Conservation (phyloP, 1,140 invertebrate genomes). For the Adoxophyes honmai region DNA sequence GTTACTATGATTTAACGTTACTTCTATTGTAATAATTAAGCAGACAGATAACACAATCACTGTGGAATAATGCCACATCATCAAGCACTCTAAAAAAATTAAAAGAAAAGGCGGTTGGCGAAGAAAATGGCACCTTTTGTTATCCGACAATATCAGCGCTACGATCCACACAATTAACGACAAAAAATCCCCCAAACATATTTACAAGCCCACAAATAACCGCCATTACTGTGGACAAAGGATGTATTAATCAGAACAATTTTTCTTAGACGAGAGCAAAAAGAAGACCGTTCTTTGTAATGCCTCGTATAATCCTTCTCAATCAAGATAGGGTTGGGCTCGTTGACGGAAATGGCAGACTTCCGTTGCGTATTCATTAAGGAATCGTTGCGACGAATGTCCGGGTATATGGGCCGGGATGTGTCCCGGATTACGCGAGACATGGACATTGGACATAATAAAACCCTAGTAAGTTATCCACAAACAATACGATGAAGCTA, state of each 20-base stretch:
- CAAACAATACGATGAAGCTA: too few species aligned
- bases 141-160: not conserved
- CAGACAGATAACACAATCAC: too few species aligned
- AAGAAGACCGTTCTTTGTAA: constrained; percentile 42
- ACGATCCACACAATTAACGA: not conserved
- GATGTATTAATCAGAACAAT: constrained; percentile 48
- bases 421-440: constrained; percentile 16
- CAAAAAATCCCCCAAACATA: constrained; percentile 7
- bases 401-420: constrained; percentile 45
- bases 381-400: constrained; percentile 41
- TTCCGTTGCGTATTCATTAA: constrained; percentile 39
- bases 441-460: too few species aligned
- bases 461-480: too few species aligned
- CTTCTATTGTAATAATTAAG: too few species aligned
- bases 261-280: constrained; percentile 36
- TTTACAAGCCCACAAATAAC: constrained; percentile 18
- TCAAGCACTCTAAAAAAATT: too few species aligned
- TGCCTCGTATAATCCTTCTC: constrained; percentile 49
- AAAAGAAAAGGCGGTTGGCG: too few species aligned
- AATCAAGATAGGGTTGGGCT: constrained; percentile 57
- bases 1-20: too few species aligned
- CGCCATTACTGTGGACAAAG: constrained; percentile 25
- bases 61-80: too few species aligned
- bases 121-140: too few species aligned
- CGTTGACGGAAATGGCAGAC: constrained; percentile 21